These are phyloP conservation scores for Actinia equina DNA, from an alignment of 64 coral and sea anemone genomes.

Conservation along the genomic window DNA sequence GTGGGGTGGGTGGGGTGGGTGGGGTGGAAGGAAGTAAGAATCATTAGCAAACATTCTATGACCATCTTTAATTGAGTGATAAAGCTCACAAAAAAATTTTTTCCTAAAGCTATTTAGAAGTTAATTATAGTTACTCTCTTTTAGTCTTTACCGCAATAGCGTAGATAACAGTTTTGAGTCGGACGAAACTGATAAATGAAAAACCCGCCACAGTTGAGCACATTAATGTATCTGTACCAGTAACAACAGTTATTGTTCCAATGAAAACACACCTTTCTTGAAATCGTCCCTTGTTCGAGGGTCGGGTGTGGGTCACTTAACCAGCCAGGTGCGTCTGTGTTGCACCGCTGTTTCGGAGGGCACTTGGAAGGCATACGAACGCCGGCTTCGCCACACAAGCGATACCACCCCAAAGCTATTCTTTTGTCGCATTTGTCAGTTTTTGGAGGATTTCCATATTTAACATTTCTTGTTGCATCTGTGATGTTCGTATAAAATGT, in stretches of 20 bases:
- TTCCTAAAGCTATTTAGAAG: no score
- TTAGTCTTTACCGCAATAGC: conserved; percentile 31
- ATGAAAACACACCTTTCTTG: conserved; percentile 31
- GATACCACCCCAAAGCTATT: conserved; percentile 16
- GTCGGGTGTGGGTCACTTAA: conserved; percentile 25
- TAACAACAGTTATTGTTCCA: conserved; percentile 25
- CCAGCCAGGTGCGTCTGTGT: conserved; percentile 33
- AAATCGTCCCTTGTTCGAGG: not conserved
- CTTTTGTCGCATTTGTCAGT: not conserved
- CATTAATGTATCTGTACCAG: conserved; percentile 14
- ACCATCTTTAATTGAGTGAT: no score
- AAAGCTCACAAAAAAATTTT: no score
- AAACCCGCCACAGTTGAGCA: conserved; percentile 27
- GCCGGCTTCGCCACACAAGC: conserved; percentile 8
- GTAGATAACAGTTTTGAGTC: not conserved
- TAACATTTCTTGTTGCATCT: not conserved
- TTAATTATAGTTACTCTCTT: no score
- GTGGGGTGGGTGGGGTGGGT: no score
- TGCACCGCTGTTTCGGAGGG: conserved; percentile 14
- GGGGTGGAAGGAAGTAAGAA: no score
- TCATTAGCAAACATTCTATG: no score
- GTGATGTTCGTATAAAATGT: not conserved
- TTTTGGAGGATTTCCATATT: not conserved
- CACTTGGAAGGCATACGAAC: conserved; percentile 34
- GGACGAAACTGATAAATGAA: conserved; percentile 37